Percentiles rank a stretch among this genome's conserved stretches.
Evolutionary conservation across 2,113 vertebrate species (phyloP).

Genomic region (Dolichotis patagonum): DNA sequence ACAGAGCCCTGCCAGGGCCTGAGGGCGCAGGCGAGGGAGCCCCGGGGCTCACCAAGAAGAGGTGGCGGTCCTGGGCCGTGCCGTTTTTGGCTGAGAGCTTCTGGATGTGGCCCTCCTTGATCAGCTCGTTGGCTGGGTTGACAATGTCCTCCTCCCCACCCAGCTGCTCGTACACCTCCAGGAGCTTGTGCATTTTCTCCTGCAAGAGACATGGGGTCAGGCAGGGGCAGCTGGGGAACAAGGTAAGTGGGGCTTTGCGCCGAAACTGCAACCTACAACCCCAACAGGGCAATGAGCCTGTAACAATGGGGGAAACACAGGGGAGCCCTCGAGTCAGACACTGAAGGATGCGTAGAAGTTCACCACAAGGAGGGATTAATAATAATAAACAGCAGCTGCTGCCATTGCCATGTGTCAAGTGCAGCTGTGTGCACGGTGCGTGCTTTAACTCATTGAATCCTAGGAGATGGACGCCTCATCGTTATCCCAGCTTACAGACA

Average conservation of each 20-base stretch:
- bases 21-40: too few species aligned
- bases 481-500: background rate
- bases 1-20: background rate
- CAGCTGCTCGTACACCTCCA: slow-evolving; percentile 96
- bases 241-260: background rate
- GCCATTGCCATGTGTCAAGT: background rate
- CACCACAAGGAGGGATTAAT: background rate
- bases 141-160: slow-evolving; percentile 98
- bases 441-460: background rate
- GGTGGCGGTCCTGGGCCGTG: slow-evolving; percentile 95
- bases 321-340: background rate
- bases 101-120: slow-evolving; percentile 98
- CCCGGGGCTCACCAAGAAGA: slow-evolving; percentile 95
- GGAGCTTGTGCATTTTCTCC: slow-evolving; percentile 98
- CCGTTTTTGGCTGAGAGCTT: slow-evolving; percentile 98
- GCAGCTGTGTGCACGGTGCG: background rate
- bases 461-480: background rate
- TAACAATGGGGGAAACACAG: background rate
- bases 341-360: background rate
- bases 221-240: background rate
- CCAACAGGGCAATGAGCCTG: background rate
- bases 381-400: background rate
- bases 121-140: slow-evolving; percentile 97
- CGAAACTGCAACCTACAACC: background rate
- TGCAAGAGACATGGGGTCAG: slow-evolving; percentile 74